Evolutionary conservation across 2,113 vertebrate species (phyloP).

Genomic region (Piaya cayana): DNA sequence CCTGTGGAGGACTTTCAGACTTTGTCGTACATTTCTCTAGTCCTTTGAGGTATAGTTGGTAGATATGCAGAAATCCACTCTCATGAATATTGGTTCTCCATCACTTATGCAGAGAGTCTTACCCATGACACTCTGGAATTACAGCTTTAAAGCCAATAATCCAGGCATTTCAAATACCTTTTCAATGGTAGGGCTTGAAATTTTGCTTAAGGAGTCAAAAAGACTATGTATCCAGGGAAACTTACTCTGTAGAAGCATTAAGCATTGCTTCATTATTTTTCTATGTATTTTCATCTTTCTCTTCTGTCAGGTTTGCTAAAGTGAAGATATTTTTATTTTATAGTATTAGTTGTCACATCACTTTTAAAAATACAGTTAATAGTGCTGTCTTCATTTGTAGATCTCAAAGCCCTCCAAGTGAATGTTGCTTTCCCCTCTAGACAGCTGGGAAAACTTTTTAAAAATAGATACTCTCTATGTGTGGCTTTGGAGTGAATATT

Average conservation of each 20-base stretch:
- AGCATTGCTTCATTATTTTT: neutral
- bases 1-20: neutral
- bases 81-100: neutral
- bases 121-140: neutral
- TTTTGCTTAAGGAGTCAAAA: neutral
- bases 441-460: neutral
- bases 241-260: neutral
- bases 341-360: neutral
- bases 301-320: neutral
- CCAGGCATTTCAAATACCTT: neutral
- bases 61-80: neutral
- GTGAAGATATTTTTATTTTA: neutral
- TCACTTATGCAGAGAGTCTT: neutral
- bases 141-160: neutral
- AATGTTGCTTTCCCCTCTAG: neutral
- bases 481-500: slow-evolving; percentile 38
- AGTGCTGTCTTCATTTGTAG: neutral
- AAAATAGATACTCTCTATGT: neutral
- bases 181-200: neutral
- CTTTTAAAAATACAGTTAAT: slow-evolving; percentile 4
- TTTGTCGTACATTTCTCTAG: neutral
- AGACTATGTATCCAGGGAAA: neutral
- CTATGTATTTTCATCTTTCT: neutral
- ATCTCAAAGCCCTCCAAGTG: neutral
- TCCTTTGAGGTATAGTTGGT: neutral